Conservation (phyloP, 2,797 vertebrate species). For the Etheostoma nigrum region DNA sequence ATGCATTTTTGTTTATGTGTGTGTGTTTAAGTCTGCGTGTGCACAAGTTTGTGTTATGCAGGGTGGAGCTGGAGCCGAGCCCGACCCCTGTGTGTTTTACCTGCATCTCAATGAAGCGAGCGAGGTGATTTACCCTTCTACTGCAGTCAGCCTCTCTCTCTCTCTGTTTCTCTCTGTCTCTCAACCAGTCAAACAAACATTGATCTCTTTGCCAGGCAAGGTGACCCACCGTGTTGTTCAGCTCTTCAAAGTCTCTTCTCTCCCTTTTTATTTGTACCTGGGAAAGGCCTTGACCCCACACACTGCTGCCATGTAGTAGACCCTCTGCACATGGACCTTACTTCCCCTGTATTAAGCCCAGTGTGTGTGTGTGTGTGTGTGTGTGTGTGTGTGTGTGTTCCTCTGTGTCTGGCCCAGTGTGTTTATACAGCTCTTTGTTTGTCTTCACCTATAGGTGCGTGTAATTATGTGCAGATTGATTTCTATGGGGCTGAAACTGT, state of each 20-base stretch:
- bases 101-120: conserved; percentile 84
- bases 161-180: conserved; percentile 49
- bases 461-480: conserved; percentile 6
- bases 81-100: conserved; percentile 79
- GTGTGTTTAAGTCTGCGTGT: conserved; percentile 19
- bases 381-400: not conserved
- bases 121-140: conserved; percentile 80
- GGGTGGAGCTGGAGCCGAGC: conserved; percentile 72
- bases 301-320: conserved; percentile 71
- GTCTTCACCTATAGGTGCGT: conserved; percentile 11
- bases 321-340: conserved; percentile 48
- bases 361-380: conserved; percentile 28
- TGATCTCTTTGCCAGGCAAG: conserved; percentile 86
- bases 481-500: not conserved
- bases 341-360: conserved; percentile 17
- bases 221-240: conserved; percentile 82
- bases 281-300: conserved; percentile 82
- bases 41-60: conserved; percentile 55
- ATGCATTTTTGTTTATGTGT: conserved; percentile 17
- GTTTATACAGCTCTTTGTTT: conserved; percentile 19
- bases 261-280: conserved; percentile 76
- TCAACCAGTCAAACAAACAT: conserved; percentile 85
- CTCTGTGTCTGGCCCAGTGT: conserved; percentile 8
- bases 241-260: conserved; percentile 73
- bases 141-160: conserved; percentile 66